Evolutionary conservation across 2,797 vertebrate genomes (phyloP).

Genomic region (Brachymystax lenok): DNA sequence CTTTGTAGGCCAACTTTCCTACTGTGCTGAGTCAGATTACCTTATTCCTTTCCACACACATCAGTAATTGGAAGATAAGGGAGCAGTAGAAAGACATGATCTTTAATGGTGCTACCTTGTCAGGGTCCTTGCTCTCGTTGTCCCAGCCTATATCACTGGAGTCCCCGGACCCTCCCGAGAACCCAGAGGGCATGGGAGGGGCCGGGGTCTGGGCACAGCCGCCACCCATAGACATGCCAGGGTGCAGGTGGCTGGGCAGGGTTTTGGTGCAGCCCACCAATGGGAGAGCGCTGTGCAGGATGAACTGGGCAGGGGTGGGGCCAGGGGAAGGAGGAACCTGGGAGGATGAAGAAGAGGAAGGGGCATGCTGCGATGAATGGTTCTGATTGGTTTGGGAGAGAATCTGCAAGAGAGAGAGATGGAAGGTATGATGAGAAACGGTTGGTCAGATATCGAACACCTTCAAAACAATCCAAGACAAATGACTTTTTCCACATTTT

Average conservation of each 20-base stretch:
- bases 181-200: constrained; percentile 58
- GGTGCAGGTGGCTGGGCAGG: constrained; percentile 77
- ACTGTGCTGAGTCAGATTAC: too few relatives aligned
- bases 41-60: not conserved
- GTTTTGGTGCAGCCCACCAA: constrained; percentile 83
- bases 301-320: constrained; percentile 78
- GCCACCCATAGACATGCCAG: constrained; percentile 69
- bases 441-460: too few relatives aligned
- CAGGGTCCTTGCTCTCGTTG: constrained; percentile 79
- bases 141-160: constrained; percentile 73
- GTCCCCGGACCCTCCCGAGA: constrained; percentile 62
- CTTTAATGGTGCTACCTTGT: constrained; percentile 69
- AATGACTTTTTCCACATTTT: too few relatives aligned
- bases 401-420: constrained; percentile 73
- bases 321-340: constrained; percentile 77
- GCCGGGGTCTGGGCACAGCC: constrained; percentile 79
- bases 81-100: not conserved
- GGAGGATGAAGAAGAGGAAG: constrained; percentile 69
- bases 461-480: too few relatives aligned
- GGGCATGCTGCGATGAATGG: constrained; percentile 70
- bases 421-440: too few relatives aligned
- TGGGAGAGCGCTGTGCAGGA: constrained; percentile 84
- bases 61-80: not conserved
- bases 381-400: constrained; percentile 86
- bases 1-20: too few relatives aligned